A percentile compares a stretch with the other conserved stretches of the same genome.
phyloP scores from a whole-genome alignment of 2,113 vertebrate genomes.

The Grallaria varia region DNA sequence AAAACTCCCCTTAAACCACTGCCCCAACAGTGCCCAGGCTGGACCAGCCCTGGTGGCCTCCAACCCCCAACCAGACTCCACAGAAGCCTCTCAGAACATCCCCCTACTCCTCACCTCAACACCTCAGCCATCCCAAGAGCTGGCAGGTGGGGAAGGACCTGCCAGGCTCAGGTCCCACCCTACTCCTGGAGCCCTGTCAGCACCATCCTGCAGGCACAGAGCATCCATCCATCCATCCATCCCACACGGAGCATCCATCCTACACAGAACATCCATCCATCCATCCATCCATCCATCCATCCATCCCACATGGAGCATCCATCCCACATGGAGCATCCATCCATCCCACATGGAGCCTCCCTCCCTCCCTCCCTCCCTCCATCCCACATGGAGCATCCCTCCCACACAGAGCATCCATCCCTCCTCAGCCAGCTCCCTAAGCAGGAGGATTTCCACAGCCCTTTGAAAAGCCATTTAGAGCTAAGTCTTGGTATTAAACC shows the following conservation, averaged over 20 bases:
- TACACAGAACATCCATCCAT: background rate
- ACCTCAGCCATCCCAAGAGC: background rate
- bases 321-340: background rate
- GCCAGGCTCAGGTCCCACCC: background rate
- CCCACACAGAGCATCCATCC: background rate
- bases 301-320: background rate
- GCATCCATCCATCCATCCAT: background rate
- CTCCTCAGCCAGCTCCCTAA: background rate
- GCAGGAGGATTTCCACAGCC: constrained; percentile 32
- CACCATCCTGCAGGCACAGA: background rate
- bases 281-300: background rate
- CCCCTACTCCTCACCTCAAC: background rate
- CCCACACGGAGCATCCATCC: background rate
- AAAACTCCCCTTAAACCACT: background rate
- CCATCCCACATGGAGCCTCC: background rate
- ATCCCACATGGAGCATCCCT: too few species aligned
- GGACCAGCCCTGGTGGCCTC: background rate
- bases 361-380: background rate
- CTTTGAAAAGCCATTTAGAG: constrained; percentile 60
- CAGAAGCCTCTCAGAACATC: background rate
- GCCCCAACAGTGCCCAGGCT: fast-evolving
- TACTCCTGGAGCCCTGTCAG: background rate
- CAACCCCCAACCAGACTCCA: background rate
- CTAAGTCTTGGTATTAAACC: constrained; percentile 38
- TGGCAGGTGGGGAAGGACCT: fast-evolving